Conservation (phyloP, 2,888 invertebrate species). For the Ormyrus thymus region DNA sequence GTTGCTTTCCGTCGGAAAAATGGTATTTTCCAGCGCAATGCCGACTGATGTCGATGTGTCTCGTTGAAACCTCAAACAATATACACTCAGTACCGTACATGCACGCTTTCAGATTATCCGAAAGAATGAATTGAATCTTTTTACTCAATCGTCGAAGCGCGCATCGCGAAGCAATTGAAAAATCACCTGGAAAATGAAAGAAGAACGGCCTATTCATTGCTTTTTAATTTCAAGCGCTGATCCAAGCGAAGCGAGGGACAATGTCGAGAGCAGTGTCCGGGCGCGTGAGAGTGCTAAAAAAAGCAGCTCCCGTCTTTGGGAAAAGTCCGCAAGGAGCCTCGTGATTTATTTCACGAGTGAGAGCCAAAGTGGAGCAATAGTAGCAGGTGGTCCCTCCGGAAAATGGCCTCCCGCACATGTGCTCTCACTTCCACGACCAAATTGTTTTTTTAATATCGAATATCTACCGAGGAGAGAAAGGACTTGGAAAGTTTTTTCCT, state of each 20-base stretch:
- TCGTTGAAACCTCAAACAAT: no score
- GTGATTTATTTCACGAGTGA: constrained; percentile 49
- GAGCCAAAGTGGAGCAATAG: constrained; percentile 22
- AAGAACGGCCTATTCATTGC: constrained; percentile 32
- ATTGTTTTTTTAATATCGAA: constrained; percentile 49
- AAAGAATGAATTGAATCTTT: no score
- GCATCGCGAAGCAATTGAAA: no score
- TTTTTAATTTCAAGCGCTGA: constrained; percentile 31
- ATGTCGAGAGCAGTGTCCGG: not conserved
- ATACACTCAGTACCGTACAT: no score
- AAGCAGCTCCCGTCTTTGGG: not conserved
- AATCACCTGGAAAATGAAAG: no score
- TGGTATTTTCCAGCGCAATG: no score
- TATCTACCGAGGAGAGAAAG: constrained; percentile 4
- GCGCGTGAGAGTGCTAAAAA: constrained; percentile 11
- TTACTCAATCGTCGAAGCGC: no score
- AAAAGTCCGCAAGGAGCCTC: constrained; percentile 18
- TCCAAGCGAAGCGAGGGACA: not conserved
- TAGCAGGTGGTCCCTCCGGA: constrained; percentile 37
- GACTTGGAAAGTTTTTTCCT: constrained; percentile 9
- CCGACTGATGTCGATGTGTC: no score
- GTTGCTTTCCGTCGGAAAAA: no score
- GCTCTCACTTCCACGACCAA: not conserved
- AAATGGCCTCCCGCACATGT: constrained; percentile 3
- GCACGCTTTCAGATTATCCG: no score